Base-by-base conservation (phyloP, 2,888 invertebrate genomes). In the Amblyjoppa proteus region DNA sequence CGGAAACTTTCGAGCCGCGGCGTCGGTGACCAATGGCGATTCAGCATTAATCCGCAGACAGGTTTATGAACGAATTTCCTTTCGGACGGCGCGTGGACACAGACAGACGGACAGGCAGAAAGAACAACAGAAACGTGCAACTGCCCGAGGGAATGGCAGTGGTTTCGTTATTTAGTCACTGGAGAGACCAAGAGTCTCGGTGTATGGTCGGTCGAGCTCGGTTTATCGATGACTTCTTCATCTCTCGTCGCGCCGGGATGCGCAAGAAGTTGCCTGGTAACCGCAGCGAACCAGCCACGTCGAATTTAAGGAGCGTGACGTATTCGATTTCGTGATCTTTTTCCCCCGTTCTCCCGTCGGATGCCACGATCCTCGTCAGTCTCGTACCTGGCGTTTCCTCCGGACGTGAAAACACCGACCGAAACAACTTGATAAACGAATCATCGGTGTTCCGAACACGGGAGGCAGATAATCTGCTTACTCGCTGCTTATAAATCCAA, bases 221-320 rank as follows among this genome's bases (percentile, higher is more conserved):
- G 66, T 11, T 45, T 56, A 68, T 41, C 56, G 68, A 66, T 53
- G 61, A 38, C 66, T 77, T 75, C 61, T 64, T 77, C 38, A 38
- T 77, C 74, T 41, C 73, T 77, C 28, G 38, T 68, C 51, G 61
- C 25, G 56, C 41, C 61, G n/a, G 25, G 74, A 68, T 64, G 31
- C 38, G 77, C 53, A 74, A 75, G 87, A 89, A 89, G 87, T 79
- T 79, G 82, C 88, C 83, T 86, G 88, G 89, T 87, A 90, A 92
- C 91, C 92, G 88, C 90, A 90, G 88, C 89, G 89, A 92, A 91
- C 90, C 88, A 89, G 87, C 86, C 91, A 89, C 89, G 87, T 88
- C 91, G 87, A 90, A 90, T 88, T 89, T 91, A 92, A 92, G 87
- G 85, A 90, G 90, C 92, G 89, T 90, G 89, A 91, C 92, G 88